These are phyloP conservation scores for Amblyopsis rosae DNA, from an alignment of 2,113 vertebrate species.

Conservation along the genomic window DNA sequence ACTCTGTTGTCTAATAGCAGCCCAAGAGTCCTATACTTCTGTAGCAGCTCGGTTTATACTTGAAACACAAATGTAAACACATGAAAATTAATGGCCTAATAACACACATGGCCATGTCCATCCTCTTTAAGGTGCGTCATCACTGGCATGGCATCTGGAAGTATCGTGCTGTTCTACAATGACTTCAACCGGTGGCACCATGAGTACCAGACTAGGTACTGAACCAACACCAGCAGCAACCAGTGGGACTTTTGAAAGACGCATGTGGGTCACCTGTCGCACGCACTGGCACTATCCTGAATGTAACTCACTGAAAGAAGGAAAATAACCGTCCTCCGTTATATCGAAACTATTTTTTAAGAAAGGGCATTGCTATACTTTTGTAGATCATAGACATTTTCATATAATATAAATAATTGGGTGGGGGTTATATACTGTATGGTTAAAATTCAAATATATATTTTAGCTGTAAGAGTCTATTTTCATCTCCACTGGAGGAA, in stretches of 20 bases:
- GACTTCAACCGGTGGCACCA: slow-evolving; percentile 99
- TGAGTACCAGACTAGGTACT: slow-evolving; percentile 96
- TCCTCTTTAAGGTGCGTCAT: slow-evolving; percentile 87
- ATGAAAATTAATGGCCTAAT: background rate
- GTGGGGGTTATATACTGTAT: slow-evolving; percentile 87
- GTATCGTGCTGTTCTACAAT: slow-evolving; percentile 98
- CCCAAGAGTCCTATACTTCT: too few species aligned
- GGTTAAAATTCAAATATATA: slow-evolving; percentile 82
- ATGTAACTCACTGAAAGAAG: slow-evolving; percentile 64
- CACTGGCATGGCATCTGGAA: slow-evolving; percentile 96
- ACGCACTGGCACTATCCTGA: slow-evolving; percentile 71
- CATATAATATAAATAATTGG: slow-evolving; percentile 74
- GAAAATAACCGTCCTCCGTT: slow-evolving; percentile 50
- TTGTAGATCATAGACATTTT: slow-evolving; percentile 90
- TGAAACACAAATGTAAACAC: background rate
- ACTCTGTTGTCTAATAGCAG: too few species aligned
- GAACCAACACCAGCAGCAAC: slow-evolving; percentile 48
- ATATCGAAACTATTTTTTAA: slow-evolving; percentile 91
- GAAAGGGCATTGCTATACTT: slow-evolving; percentile 95
- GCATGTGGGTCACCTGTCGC: background rate
- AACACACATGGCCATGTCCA: background rate
- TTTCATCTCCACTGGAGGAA: slow-evolving; percentile 85
- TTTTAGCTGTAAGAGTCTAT: slow-evolving; percentile 99
- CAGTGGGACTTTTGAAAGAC: slow-evolving; percentile 11
- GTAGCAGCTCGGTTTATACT: background rate